These are phyloP conservation scores for Microcaecilia unicolor DNA, from an alignment of 2,797 vertebrate species.

Conservation along the genomic window DNA sequence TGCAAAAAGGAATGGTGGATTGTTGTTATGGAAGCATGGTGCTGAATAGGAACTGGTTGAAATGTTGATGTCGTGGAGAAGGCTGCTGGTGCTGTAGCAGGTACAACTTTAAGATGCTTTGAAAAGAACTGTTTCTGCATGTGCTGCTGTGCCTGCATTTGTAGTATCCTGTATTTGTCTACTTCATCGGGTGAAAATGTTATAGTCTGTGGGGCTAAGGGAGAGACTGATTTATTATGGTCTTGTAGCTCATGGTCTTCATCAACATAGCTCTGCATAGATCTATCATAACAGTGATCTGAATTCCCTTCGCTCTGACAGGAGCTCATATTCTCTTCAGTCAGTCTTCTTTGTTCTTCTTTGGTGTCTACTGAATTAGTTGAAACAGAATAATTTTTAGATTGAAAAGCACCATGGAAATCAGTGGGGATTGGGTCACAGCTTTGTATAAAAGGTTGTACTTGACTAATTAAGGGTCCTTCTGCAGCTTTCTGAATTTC, in stretches of 20 bases:
- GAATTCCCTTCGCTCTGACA: conserved; percentile 26
- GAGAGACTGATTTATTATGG: conserved; percentile 43
- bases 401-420: conserved; percentile 49
- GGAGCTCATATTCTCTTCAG: conserved; percentile 27
- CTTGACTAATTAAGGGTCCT: conserved; percentile 40
- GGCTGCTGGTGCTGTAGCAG: conserved; percentile 46
- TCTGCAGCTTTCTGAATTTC: conserved; percentile 43
- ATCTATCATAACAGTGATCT: conserved; percentile 35
- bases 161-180: conserved; percentile 87
- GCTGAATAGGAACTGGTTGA: conserved; percentile 43
- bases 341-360: conserved; percentile 33
- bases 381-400: conserved; percentile 39
- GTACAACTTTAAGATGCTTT: conserved; percentile 56
- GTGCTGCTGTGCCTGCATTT: conserved; percentile 91
- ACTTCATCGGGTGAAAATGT: conserved; percentile 90
- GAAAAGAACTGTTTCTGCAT: conserved; percentile 85
- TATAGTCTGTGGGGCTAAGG: conserved; percentile 66
- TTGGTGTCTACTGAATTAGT: conserved; percentile 54
- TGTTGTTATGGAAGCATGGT: conserved; percentile 51
- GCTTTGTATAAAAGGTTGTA: conserved; percentile 41
- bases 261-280: conserved; percentile 41
- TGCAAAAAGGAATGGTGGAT: conserved; percentile 61
- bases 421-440: conserved; percentile 45
- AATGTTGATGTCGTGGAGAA: conserved; percentile 47
- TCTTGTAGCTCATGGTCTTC: conserved; percentile 30